Percentiles rank a stretch among this genome's conserved stretches.
These are phyloP conservation scores for Andricus curvator DNA, from an alignment of 2,888 invertebrate species.

Conservation along the genomic window DNA sequence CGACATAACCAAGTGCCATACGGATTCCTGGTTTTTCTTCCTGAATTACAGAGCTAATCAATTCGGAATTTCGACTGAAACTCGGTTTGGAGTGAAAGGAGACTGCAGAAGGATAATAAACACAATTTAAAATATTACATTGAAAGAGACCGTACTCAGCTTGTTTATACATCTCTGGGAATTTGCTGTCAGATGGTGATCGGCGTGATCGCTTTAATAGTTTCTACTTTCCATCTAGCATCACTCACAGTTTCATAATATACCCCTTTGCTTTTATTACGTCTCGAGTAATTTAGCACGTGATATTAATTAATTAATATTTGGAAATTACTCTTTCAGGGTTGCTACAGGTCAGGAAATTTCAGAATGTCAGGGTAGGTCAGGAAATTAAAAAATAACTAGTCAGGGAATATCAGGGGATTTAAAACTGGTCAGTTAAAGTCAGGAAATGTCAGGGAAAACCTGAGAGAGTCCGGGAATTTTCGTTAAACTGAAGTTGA, in stretches of 20 bases:
- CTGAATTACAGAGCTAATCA: conserved; percentile 8
- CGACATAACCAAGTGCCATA: not conserved
- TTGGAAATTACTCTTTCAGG: not conserved
- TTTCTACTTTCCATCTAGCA: conserved; percentile 3
- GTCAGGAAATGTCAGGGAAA: no score
- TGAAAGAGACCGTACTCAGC: not conserved
- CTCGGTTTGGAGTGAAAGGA: conserved; percentile 4
- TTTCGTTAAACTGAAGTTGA: no score
- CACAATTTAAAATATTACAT: not conserved
- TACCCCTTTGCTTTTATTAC: not conserved
- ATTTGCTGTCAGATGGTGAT: conserved; percentile 10
- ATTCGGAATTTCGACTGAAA: conserved; percentile 24
- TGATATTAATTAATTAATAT: not conserved
- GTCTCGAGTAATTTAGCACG: not conserved
- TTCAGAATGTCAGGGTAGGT: no score
- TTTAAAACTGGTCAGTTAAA: no score
- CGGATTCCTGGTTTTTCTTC: conserved; percentile 11
- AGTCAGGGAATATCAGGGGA: no score
- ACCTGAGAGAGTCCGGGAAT: no score
- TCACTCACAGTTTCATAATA: not conserved
- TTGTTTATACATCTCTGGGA: conserved; percentile 7
- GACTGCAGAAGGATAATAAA: conserved; percentile 3
- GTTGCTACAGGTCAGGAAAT: no score
- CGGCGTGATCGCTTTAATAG: conserved; percentile 2
- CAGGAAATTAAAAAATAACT: no score